phyloP scores from a whole-genome alignment of 2,888 invertebrate species.

The Rosalia funebris region DNA sequence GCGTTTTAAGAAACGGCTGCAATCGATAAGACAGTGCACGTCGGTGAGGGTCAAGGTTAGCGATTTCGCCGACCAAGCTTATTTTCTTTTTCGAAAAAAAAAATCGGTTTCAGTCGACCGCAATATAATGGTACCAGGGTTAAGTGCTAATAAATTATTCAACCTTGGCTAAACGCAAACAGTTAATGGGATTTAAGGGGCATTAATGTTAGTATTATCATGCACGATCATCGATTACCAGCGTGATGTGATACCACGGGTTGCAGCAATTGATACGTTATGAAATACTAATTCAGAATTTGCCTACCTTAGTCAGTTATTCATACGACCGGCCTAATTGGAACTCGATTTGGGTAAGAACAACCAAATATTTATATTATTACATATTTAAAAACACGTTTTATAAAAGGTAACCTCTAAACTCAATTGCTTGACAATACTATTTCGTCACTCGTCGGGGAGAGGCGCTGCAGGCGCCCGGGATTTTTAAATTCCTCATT shows the following conservation, averaged over 20 bases:
- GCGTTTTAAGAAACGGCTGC: neutral
- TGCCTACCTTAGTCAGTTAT: conserved; percentile 26
- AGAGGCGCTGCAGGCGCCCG: neutral
- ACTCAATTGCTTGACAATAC: conserved; percentile 5
- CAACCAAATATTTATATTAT: conserved; percentile 19
- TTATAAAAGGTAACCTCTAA: conserved; percentile 24
- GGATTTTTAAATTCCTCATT: conserved; percentile 5
- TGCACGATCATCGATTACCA: conserved; percentile 5
- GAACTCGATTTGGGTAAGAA: conserved; percentile 8
- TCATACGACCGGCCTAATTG: neutral
- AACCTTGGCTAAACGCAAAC: conserved; percentile 21
- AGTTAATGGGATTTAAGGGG: neutral
- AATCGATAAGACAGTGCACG: neutral
- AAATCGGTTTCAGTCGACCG: neutral
- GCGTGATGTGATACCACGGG: conserved; percentile 5
- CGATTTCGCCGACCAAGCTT: neutral
- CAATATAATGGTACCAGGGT: neutral
- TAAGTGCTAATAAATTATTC: conserved; percentile 1
- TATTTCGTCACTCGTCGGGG: neutral
- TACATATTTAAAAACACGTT: conserved; percentile 24
- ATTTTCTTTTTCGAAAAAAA: conserved; percentile 1
- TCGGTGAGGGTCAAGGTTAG: conserved; percentile 3
- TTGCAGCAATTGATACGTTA: neutral
- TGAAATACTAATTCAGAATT: neutral
- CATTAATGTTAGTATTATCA: conserved; percentile 2